Evolutionary conservation across 2,888 invertebrate species (phyloP).

Genomic region (Bimastos eiseni): DNA sequence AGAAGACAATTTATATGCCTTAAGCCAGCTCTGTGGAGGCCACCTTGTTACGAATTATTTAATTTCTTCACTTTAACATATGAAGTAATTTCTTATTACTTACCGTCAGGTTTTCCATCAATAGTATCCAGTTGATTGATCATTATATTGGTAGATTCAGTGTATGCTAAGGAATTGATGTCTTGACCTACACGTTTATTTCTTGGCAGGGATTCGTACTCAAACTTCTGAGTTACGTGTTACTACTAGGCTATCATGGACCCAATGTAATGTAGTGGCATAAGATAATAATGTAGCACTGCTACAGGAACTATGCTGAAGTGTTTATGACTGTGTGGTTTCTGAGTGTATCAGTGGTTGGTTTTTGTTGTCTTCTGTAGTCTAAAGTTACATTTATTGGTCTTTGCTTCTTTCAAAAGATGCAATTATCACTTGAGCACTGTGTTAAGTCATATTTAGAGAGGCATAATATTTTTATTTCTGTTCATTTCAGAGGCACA

Average conservation of each 20-base stretch:
- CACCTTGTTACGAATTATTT: background rate
- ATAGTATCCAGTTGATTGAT: background rate
- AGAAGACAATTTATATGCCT: background rate
- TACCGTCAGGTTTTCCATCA: background rate
- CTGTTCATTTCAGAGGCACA: background rate
- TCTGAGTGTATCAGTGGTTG: background rate
- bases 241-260: background rate
- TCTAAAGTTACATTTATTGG: background rate
- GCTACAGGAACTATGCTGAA: background rate
- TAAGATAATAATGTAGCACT: background rate
- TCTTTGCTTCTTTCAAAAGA: background rate
- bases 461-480: background rate
- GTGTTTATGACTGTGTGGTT: background rate
- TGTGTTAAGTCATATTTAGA: background rate
- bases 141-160: background rate
- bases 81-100: background rate
- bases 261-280: background rate
- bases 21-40: background rate
- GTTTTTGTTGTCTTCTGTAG: background rate
- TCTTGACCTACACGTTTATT: background rate
- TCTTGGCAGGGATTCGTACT: background rate
- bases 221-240: background rate
- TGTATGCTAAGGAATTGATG: background rate
- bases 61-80: background rate
- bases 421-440: background rate